Percentiles rank a stretch among this genome's conserved stretches.
phyloP scores from a whole-genome alignment of 2,888 invertebrate species.

The Sussaba pulchella region DNA sequence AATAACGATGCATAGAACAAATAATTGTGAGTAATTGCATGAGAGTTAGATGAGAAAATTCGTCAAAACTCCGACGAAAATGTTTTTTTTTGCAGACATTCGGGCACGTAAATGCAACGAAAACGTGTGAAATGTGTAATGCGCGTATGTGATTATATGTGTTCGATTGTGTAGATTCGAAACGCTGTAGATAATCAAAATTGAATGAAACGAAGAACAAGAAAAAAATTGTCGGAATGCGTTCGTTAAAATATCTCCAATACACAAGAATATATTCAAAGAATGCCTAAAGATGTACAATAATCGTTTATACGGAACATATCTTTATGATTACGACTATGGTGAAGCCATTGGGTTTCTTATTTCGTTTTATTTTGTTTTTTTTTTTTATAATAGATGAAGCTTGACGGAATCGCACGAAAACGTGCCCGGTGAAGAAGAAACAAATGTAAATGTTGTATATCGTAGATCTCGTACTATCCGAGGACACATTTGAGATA shows the following conservation, averaged over 20 bases:
- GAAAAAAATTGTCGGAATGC: conserved; percentile 14
- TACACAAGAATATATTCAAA: neutral
- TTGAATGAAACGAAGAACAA: neutral
- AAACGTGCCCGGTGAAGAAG: conserved; percentile 26
- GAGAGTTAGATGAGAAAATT: neutral
- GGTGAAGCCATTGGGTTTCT: no score
- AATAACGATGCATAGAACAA: conserved; percentile 15
- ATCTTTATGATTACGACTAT: conserved; percentile 60
- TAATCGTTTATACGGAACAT: conserved; percentile 67
- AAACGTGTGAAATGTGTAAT: conserved; percentile 20
- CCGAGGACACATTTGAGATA: conserved; percentile 24
- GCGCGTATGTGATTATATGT: conserved; percentile 9
- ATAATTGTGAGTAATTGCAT: conserved; percentile 1
- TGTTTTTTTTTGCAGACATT: neutral
- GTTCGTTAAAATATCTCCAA: conserved; percentile 3
- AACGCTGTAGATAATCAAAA: conserved; percentile 10
- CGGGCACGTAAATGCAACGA: conserved; percentile 6
- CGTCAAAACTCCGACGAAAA: neutral
- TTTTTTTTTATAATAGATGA: conserved; percentile 49
- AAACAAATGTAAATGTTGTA: conserved; percentile 45
- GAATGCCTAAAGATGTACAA: conserved; percentile 65
- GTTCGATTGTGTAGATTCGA: conserved; percentile 15
- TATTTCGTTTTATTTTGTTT: no score
- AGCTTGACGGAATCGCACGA: neutral
- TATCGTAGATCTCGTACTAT: conserved; percentile 28